Evolutionary conservation across 92 coral and sea anemone genomes (phyloP), one percentile per base, ranked within the genome.

Genomic region (Paramuricea clavata): DNA sequence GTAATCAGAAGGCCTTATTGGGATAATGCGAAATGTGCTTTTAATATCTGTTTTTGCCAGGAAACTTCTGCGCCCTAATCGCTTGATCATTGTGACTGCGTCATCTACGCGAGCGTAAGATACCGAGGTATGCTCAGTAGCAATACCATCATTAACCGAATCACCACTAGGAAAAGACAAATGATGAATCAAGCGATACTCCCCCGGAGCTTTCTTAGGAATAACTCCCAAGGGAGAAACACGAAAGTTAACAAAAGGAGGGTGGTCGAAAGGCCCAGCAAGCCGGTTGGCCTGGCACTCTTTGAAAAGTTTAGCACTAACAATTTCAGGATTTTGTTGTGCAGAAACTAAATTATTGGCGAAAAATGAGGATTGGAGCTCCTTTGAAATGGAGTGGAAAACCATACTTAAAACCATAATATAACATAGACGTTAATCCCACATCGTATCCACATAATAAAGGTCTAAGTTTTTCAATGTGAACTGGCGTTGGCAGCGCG

Each of bases 11-110:
- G 94, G 91, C 23, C 81, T 85, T 67, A 93, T 90, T 0, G 94
- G 93, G 21, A 93, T 86, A n/a, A 93, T 91, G 15, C 94, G 78
- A 91, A 91, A 88, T 4, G 94, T 92, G 80, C 87, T 92, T 49
- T 89, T 89, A 6, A 92, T 81, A 61, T 92, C 94, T 0, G 92
- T 92, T 74, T 92, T 92, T 1, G 93, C 93, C 36, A 92, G 23
- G 32, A 89, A 89, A 52, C 89, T 85, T 17, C 82, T 81, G 12
- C 31, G 72, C 4, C 95, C 95, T 5, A 72, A 80, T 9, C 10
- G 12, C 62, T 76, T 92, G 8, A 92, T 71, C n/a, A 81, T 43
- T 25, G 41, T 6, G 16, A 92, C 81, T 3, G 94, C 92, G 23
- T 83, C 92, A 17, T 61, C 56, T 15, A 91, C 81, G 21, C 87